phyloP scores from a whole-genome alignment of 2,888 invertebrate genomes.

The Microctonus hyperodae region DNA sequence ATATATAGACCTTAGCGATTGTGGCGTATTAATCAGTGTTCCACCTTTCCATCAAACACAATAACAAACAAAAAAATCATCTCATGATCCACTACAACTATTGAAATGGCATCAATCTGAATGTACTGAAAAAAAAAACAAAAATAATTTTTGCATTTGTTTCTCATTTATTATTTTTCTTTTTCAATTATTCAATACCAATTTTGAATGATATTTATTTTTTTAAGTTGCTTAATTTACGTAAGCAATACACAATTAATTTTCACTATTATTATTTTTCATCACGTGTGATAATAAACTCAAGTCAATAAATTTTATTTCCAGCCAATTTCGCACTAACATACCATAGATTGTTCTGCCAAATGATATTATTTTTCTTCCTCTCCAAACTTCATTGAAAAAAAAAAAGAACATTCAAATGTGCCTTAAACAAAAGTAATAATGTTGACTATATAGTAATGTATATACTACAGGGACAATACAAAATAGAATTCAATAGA shows the following conservation, averaged over 20 bases:
- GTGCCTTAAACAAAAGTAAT: neutral
- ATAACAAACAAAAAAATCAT: neutral
- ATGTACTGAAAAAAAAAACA: neutral
- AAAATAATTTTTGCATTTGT: constrained; percentile 16
- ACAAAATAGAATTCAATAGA: neutral
- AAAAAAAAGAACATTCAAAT: neutral
- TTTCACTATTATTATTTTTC: neutral
- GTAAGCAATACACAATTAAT: neutral
- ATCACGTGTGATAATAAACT: constrained; percentile 9
- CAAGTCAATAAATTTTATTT: neutral
- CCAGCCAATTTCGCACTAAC: neutral
- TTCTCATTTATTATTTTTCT: neutral
- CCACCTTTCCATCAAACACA: neutral
- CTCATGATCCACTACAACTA: neutral
- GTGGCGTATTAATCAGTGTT: neutral
- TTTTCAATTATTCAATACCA: neutral
- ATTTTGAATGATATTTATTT: neutral
- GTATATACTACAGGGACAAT: neutral
- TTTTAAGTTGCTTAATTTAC: neutral
- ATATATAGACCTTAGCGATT: neutral
- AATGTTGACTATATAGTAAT: neutral
- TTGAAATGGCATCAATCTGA: neutral
- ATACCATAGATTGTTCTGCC: neutral
- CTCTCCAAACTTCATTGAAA: too few species aligned
- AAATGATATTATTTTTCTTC: neutral